These are phyloP conservation scores for Tangara arthus DNA, from an alignment of 2,797 vertebrate genomes.

Conservation along the genomic window DNA sequence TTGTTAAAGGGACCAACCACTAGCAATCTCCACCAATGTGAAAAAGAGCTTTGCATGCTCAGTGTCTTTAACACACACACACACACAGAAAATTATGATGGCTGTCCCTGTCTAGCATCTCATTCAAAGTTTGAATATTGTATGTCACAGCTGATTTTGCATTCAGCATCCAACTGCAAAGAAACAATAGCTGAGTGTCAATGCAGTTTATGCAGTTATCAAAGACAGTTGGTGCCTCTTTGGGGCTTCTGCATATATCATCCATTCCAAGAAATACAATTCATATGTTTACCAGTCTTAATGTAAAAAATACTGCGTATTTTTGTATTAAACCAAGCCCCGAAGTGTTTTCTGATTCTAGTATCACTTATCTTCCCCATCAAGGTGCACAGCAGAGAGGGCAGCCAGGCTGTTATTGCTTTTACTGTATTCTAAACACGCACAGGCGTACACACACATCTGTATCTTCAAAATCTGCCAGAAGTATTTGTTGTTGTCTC, in stretches of 20 bases:
- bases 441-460: not conserved
- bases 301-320: not conserved
- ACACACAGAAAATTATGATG: not conserved
- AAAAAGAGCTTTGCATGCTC: not conserved
- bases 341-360: conserved; percentile 36
- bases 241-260: not conserved
- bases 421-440: conserved; percentile 30
- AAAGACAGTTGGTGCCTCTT: conserved; percentile 6
- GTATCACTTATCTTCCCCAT: conserved; percentile 17
- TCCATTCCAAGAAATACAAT: not conserved
- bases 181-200: conserved; percentile 4
- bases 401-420: conserved; percentile 7
- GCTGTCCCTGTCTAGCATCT: not conserved
- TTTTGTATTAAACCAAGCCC: conserved; percentile 12
- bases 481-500: conserved; percentile 23
- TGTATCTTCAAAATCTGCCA: conserved; percentile 46
- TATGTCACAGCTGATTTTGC: not conserved
- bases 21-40: not conserved
- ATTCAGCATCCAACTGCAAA: not conserved
- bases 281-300: not conserved
- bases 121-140: not conserved
- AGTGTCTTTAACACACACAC: not conserved
- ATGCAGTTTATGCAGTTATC: not conserved
- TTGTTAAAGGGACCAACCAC: not conserved
- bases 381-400: conserved; percentile 16